phyloP scores from a whole-genome alignment of 2,797 vertebrate species.

The Pipistrellus kuhlii region DNA sequence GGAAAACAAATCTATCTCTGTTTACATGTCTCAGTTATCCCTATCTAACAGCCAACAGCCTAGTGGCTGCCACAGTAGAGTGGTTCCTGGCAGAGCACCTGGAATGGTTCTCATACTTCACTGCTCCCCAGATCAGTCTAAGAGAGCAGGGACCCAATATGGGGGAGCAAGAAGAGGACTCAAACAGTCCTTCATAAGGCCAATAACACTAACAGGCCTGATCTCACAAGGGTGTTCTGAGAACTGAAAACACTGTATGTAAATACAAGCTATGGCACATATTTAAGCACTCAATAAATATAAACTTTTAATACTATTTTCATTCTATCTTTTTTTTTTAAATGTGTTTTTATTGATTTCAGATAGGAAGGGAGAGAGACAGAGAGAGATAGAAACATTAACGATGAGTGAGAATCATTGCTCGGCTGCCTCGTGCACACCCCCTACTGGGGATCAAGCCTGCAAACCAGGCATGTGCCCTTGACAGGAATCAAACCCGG shows the following conservation, averaged over 20 bases:
- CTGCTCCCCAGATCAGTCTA: not conserved
- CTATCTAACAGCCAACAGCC: not conserved
- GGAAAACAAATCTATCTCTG: not conserved
- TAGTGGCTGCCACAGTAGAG: not conserved
- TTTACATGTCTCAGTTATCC: not conserved
- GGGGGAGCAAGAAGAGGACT: not conserved
- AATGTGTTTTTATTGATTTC: no score
- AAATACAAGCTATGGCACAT: not conserved
- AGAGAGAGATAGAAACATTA: no score
- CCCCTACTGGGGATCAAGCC: no score
- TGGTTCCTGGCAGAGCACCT: not conserved
- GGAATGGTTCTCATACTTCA: not conserved
- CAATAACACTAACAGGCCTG: not conserved
- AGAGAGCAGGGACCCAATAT: not conserved
- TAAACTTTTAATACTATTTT: slow-evolving; percentile 46
- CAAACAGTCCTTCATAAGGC: slow-evolving; percentile 1
- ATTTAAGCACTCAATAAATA: slow-evolving; percentile 7
- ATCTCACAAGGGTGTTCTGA: not conserved
- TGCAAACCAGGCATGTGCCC: no score
- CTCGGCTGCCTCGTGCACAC: no score
- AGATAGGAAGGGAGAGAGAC: no score
- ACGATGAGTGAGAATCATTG: no score
- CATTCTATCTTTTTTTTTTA: not conserved
- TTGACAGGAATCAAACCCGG: no score
- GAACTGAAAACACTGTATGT: slow-evolving; percentile 22